These are phyloP conservation scores for Euphonia xanthogaster DNA, from an alignment of 2,797 vertebrate genomes.

Conservation along the genomic window DNA sequence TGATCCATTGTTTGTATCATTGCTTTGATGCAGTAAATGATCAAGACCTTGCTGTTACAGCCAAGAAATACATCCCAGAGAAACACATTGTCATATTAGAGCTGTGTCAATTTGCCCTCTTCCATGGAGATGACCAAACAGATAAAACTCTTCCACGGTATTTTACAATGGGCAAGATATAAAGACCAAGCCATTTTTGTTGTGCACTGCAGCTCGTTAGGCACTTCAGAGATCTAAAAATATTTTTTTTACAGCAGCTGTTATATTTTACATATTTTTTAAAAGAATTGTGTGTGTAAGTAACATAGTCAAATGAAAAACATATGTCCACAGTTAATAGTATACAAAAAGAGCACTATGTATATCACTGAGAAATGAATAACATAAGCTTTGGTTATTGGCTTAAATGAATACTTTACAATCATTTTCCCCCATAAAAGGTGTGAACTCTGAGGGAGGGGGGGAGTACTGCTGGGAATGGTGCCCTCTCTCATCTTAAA, in stretches of 20 bases:
- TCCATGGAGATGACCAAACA: constrained; percentile 30
- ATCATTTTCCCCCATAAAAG: constrained; percentile 72
- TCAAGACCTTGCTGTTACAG: not conserved
- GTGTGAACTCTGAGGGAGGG: constrained; percentile 65
- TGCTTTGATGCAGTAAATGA: constrained; percentile 4
- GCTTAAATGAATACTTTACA: constrained; percentile 75
- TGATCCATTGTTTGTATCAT: constrained; percentile 47
- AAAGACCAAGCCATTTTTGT: constrained; percentile 61
- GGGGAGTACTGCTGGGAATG: constrained; percentile 68
- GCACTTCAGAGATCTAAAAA: constrained; percentile 71
- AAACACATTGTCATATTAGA: not conserved
- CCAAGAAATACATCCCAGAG: not conserved
- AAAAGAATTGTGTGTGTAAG: constrained; percentile 62
- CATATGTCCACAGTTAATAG: constrained; percentile 71
- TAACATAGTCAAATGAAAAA: constrained; percentile 74
- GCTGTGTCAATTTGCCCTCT: not conserved
- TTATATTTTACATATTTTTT: constrained; percentile 72
- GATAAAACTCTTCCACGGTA: not conserved
- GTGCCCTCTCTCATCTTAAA: constrained; percentile 74
- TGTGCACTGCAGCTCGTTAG: constrained; percentile 62
- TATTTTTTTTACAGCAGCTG: constrained; percentile 66
- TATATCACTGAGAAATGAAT: constrained; percentile 69
- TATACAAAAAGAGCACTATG: constrained; percentile 71
- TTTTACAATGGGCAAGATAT: not conserved
- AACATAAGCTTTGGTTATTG: constrained; percentile 72